A percentile compares a stretch with the other conserved stretches of the same genome.
These are phyloP conservation scores for Cyprinella venusta DNA, from an alignment of 2,797 vertebrate species.

Conservation along the genomic window DNA sequence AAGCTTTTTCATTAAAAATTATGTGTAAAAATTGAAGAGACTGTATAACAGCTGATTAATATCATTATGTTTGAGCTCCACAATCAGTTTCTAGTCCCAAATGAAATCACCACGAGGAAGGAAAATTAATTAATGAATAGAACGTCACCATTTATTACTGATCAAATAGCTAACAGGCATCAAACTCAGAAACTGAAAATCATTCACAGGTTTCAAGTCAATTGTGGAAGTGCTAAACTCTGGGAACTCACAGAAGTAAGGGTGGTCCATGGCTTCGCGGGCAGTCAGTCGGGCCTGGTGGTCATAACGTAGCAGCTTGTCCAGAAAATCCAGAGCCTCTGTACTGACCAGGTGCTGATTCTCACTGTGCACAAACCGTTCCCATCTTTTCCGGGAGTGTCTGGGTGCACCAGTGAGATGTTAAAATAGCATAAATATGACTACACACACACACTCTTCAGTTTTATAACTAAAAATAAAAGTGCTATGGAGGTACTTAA, in stretches of 20 bases:
- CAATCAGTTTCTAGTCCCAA: neutral
- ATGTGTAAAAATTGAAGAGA: neutral
- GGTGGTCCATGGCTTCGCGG: slow-evolving; percentile 98
- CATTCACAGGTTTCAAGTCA: neutral
- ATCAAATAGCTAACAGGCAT: neutral
- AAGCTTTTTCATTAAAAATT: neutral
- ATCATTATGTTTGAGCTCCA: neutral
- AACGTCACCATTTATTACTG: neutral
- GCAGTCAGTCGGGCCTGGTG: slow-evolving; percentile 98
- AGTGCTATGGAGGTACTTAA: no score
- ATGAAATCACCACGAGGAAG: neutral
- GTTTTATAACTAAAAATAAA: neutral
- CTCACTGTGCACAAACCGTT: slow-evolving; percentile 99
- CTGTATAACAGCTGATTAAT: neutral
- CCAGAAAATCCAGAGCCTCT: slow-evolving; percentile 93
- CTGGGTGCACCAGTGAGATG: slow-evolving; percentile 65
- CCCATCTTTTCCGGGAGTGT: slow-evolving; percentile 99
- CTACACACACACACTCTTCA: neutral
- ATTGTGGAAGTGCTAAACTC: neutral
- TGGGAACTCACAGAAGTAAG: slow-evolving; percentile 83
- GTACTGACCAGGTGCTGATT: slow-evolving; percentile 99
- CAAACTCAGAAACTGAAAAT: neutral
- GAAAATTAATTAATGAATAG: neutral
- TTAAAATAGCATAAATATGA: slow-evolving; percentile 8
- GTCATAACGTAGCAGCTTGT: slow-evolving; percentile 92